Conservation (phyloP, 2,888 invertebrate genomes). For the Baccha elongata region DNA sequence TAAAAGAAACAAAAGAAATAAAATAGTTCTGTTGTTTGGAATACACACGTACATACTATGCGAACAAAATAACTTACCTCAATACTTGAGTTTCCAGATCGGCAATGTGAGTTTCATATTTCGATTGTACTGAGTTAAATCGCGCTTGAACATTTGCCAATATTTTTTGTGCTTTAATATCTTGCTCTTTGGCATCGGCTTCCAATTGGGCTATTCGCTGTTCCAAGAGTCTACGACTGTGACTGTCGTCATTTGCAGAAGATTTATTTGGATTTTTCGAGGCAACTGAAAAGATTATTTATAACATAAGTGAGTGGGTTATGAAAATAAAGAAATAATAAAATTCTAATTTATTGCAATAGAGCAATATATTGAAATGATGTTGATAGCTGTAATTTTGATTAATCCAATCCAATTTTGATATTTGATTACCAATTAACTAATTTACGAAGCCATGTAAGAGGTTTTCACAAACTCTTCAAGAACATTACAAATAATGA, state of each 20-base stretch:
- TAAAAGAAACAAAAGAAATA: neutral
- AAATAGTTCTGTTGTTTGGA: neutral
- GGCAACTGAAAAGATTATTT: slow-evolving; percentile 82
- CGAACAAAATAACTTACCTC: slow-evolving; percentile 77
- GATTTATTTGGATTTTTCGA: slow-evolving; percentile 83
- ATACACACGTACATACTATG: neutral
- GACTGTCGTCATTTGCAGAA: slow-evolving; percentile 76
- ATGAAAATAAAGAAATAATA: neutral
- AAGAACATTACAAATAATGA: no score
- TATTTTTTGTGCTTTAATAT: slow-evolving; percentile 87
- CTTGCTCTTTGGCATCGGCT: slow-evolving; percentile 88
- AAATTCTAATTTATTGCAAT: no score
- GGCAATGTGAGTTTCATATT: slow-evolving; percentile 89
- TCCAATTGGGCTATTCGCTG: slow-evolving; percentile 88
- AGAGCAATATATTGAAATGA: neutral
- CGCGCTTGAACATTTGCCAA: slow-evolving; percentile 89
- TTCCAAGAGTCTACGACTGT: slow-evolving; percentile 84
- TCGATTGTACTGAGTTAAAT: slow-evolving; percentile 89
- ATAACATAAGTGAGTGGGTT: neutral
- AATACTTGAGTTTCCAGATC: slow-evolving; percentile 88
- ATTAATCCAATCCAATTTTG: neutral
- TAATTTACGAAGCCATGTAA: no score
- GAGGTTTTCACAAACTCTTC: no score
- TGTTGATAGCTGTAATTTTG: neutral
- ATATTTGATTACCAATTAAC: no score